Conservation (phyloP, 2,888 invertebrate species). For the Enchytraeus crypticus region DNA sequence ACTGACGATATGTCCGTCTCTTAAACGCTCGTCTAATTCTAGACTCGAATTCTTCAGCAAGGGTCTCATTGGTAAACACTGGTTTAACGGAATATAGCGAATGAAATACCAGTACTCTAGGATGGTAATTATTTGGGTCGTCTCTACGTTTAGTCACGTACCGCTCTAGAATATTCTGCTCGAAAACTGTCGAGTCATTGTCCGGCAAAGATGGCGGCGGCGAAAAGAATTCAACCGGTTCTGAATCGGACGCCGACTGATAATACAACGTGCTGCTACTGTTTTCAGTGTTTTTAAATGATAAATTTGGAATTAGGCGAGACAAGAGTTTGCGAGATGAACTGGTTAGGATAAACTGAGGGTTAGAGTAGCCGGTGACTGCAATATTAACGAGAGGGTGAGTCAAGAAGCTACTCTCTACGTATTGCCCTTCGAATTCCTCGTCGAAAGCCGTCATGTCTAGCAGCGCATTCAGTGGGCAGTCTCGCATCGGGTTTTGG, state of each 20-base stretch:
- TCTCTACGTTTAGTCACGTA: not conserved
- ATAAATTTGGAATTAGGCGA: not conserved
- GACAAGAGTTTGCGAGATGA: not conserved
- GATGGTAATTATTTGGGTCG: not conserved
- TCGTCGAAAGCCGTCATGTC: constrained; percentile 17
- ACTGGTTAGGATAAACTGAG: not conserved
- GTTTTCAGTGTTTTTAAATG: not conserved
- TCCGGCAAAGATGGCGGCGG: no score
- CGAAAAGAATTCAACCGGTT: not conserved
- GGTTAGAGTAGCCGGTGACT: not conserved
- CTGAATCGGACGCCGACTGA: not conserved
- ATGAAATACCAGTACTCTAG: constrained; percentile 10
- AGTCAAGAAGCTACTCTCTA: constrained; percentile 18
- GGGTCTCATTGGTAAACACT: not conserved
- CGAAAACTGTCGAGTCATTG: no score
- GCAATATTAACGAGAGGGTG: constrained; percentile 12
- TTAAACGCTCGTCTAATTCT: constrained; percentile 6
- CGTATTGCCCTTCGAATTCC: constrained; percentile 6
- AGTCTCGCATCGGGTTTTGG: constrained; percentile 1
- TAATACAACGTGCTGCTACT: not conserved
- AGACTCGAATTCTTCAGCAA: not conserved
- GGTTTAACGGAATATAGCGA: constrained; percentile 8
- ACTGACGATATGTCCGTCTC: not conserved
- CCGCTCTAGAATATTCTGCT: no score
- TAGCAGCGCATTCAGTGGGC: constrained; percentile 17